Evolutionary conservation across 2,113 vertebrate species (phyloP), one percentile per base, ranked within the genome.

Genomic region (Strigops habroptila): DNA sequence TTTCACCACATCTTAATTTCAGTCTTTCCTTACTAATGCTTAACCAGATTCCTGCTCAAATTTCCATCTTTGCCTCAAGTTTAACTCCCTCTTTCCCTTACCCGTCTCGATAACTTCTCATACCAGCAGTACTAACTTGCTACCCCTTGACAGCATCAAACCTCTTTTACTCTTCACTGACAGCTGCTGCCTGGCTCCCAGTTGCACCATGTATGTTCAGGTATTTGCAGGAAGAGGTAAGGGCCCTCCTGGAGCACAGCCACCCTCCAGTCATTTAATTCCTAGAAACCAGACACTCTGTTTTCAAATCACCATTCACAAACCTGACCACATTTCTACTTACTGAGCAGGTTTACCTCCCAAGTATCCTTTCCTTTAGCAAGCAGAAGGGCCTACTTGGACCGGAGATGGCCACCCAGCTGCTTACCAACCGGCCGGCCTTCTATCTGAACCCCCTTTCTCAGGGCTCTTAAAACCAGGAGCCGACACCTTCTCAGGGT

Each of bases 221-320:
- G n/a, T 33, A 13, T 49, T 39, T 39, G 10, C 48, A 18, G 39
- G 30, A 71, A 30, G n/a, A 10, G 0, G 0, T 0, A 5, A 4
- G 14, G 49, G 16, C 24, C 5, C 21, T 22, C 30, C 78, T 1
- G 9, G 48, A 6, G 1, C 12, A 0, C 23, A 30, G 49, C 24
- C 1, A 1, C 30, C 33, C 59, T 5, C 60, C 3, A 0, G 6
- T 8, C 5, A 1, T 1, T 43, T 25, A 41, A 5, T 3, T 46
- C 35, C 69, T 35, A 60, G 41, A 64, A 30, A 15, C 2, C n/a
- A 28, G 30, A 31, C 0, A 0, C 12, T 46, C 28, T 9, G 0
- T 44, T 73, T 73, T 1, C 60, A 24, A 48, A 5, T 5, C 14
- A 1, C 39, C 41, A 1, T 3, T 16, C 59, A 14, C 28, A 7